Base-by-base conservation (phyloP, 2,113 vertebrate genomes). In the Peromyscus leucopus region DNA sequence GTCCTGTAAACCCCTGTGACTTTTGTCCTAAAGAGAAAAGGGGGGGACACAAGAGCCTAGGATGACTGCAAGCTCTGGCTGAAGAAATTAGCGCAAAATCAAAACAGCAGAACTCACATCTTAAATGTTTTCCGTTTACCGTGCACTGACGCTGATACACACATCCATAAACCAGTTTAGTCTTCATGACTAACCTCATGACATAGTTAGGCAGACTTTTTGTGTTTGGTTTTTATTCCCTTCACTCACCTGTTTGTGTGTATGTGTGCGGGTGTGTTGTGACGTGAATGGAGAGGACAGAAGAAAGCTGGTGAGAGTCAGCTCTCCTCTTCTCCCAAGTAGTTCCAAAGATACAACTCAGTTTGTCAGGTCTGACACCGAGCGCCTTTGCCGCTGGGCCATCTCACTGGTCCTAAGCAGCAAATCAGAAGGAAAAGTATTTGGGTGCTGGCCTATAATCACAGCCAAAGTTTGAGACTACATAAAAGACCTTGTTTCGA, bases 351-450 rank as follows among this genome's bases (percentile, higher is more conserved):
- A 48, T 4, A 28, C 39, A 86, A 21, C 28, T 85, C 83, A 86
- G 1, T 5, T 28, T 21, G 39, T 67, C 83, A 67, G 17, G 63
- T 33, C 67, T 3, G 39, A 17, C 39, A 21, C 24, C 10, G 48
- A 65, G 39, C 5, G 46, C 24, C 59, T 28, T 16, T 42, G 11
- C 42, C 39, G 19, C 39, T 86, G 39, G 7, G 61, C 83, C 24
- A 3, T 67, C 42, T 67, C 61, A 7, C 17, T 67, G 61, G 26
- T 10, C 61, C 63, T 33, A 87, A 87, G 42, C 11, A n/a, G 6
- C 46, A 71, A 46, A 95, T 85, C 46, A 78, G 71, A 90, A 79
- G 39, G 31, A 91, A 93, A 26, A 94, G 19, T 2, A n/a, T 82
- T 63, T 78, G 10, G 39, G 31, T 5, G 2, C 31, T 11, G 2